Percentiles rank a stretch among this genome's conserved stretches.
Evolutionary conservation across 2,797 vertebrate species (phyloP).

Genomic region (Acanthopagrus latus): DNA sequence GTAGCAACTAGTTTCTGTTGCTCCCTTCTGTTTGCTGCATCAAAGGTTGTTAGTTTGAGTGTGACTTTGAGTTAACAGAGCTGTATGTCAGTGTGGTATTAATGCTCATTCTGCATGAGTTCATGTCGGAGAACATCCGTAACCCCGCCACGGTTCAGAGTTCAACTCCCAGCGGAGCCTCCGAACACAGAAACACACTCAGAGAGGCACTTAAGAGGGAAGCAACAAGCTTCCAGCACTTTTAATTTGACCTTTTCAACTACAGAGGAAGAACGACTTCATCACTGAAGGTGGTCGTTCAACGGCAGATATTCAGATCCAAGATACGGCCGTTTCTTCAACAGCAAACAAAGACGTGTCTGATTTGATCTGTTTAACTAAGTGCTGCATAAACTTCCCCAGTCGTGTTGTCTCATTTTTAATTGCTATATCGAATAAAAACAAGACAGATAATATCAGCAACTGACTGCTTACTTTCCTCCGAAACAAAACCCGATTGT

Average conservation of each 20-base stretch:
- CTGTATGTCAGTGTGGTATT: conserved; percentile 36
- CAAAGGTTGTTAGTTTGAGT: not conserved
- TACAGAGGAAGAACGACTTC: not conserved
- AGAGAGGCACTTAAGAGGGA: conserved; percentile 55
- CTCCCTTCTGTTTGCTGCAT: not conserved
- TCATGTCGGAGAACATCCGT: conserved; percentile 41
- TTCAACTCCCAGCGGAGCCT: conserved; percentile 63
- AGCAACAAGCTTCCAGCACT: conserved; percentile 44
- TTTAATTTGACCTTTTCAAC: conserved; percentile 51
- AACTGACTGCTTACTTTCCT: not conserved
- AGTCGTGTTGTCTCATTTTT: not conserved
- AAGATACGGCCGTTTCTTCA: not conserved
- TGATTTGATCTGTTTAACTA: not conserved
- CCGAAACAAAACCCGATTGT: not conserved
- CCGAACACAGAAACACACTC: conserved; percentile 74
- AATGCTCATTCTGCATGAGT: conserved; percentile 64
- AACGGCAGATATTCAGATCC: not conserved
- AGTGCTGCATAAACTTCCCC: not conserved
- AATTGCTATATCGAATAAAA: not conserved
- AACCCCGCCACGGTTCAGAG: conserved; percentile 55
- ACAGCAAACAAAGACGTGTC: not conserved
- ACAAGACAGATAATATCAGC: not conserved
- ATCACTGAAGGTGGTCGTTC: not conserved
- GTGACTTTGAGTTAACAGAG: conserved; percentile 20
- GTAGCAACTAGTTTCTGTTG: no score